Evolutionary conservation across 2,113 vertebrate genomes (phyloP), one percentile per base, ranked within the genome.

Genomic region (Apodemus sylvaticus): DNA sequence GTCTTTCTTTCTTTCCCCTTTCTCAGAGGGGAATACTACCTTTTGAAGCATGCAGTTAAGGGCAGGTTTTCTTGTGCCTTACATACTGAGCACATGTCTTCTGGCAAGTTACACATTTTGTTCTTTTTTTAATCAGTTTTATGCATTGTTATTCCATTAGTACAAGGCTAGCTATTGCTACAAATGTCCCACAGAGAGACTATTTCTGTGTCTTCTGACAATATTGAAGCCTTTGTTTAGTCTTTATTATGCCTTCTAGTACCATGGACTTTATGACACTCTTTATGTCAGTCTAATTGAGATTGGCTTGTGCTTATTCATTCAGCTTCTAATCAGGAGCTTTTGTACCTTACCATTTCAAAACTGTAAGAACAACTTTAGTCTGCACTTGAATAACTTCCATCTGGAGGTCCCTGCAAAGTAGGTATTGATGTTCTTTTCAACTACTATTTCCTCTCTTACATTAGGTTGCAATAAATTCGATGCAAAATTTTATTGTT

Each of bases 21-120:
- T 88, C 12, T 71, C 42, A 94, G 89, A 96, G 39, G 73, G 79
- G 97, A 11, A 55, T 58, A 93, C 97, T 97, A 96, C 92, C 95
- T 97, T 98, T 97, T 98, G 98, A 98, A 91, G 58, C 64, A 53
- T 87, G 82, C 55, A 68, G 51, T 45, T 79, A 95, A 62, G 81
- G n/a, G 31, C 31, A 17, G 45, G 73, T n/a, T 96, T 95, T 78
- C 79, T 93, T 91, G 64, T n/a, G 19, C 86, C 94, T 92, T 98
- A 92, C 93, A 97, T 95, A 89, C 85, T 97, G 97, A 97, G 96
- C 93, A 95, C 95, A 89, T 95, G 96, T 95, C 95, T 95, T 92
- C 51, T 79, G 95, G 91, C 97, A 98, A 83, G 36, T 73, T 81
- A 36, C 71, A 92, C 53, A 97, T 98, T 98, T 98, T 98, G 97